These are phyloP conservation scores for Pycnonotus jocosus DNA, from an alignment of 2,113 vertebrate species.

Conservation along the genomic window DNA sequence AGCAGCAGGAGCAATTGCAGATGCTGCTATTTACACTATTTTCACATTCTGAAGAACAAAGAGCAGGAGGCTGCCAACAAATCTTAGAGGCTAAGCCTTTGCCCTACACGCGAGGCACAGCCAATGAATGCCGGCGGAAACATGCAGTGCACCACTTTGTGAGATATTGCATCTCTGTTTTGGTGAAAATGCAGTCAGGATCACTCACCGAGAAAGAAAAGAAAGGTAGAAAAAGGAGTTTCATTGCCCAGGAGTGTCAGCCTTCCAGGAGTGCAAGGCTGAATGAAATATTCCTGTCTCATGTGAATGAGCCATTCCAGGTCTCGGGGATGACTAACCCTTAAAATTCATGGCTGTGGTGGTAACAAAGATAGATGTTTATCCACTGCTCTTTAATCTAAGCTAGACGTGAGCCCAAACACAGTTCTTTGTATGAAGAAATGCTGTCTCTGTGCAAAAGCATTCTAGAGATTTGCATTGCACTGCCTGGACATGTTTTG, in stretches of 20 bases:
- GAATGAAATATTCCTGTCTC: conserved; percentile 1
- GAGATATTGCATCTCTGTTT: conserved; percentile 12
- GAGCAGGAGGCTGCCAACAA: conserved; percentile 70
- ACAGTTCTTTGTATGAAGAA: background rate
- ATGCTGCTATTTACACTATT: conserved; percentile 70
- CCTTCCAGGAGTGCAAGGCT: background rate
- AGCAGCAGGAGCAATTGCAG: conserved; percentile 69
- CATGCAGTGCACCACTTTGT: conserved; percentile 8
- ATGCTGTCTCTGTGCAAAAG: background rate
- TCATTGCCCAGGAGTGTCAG: background rate
- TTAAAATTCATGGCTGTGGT: conserved; percentile 31
- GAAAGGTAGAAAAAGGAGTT: background rate
- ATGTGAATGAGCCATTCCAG: background rate
- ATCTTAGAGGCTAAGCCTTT: conserved; percentile 52
- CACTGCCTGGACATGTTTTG: background rate
- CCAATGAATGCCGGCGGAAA: conserved; percentile 9
- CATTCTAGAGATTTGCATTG: background rate
- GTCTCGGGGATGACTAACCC: conserved; percentile 5
- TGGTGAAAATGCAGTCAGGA: conserved; percentile 35
- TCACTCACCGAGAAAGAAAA: background rate
- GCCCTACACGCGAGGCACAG: background rate
- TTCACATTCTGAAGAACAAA: conserved; percentile 71
- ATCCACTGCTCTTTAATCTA: background rate
- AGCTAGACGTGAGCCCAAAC: background rate
- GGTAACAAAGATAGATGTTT: conserved; percentile 37